Conservation (phyloP, 2,797 vertebrate species). For the Danio tinwini region DNA sequence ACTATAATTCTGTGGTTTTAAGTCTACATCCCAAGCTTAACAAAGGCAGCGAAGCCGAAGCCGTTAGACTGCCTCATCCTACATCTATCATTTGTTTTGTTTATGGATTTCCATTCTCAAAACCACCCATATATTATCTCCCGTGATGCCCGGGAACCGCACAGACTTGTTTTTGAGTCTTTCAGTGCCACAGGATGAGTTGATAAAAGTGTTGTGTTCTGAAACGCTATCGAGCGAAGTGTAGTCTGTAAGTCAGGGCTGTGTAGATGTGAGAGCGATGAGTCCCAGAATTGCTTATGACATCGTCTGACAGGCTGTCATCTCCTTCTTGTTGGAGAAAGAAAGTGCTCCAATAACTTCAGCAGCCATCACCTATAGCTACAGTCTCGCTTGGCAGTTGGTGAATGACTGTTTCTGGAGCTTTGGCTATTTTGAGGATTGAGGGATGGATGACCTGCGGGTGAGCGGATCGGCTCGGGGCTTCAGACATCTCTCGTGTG, state of each 20-base stretch:
- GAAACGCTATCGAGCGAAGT: not conserved
- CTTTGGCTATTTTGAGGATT: constrained; percentile 40
- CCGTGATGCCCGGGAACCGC: constrained; percentile 4
- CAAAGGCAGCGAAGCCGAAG: constrained; percentile 1
- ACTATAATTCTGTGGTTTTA: constrained; percentile 7
- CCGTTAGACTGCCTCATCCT: not conserved
- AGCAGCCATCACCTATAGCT: constrained; percentile 13
- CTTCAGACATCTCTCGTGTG: constrained; percentile 25
- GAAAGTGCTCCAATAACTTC: constrained; percentile 6
- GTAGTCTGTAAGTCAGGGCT: constrained; percentile 38
- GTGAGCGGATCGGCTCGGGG: not conserved
- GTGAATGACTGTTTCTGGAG: constrained; percentile 21
- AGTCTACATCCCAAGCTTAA: not conserved
- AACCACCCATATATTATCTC: constrained; percentile 36
- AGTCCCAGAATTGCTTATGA: constrained; percentile 44
- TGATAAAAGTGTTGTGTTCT: constrained; percentile 28
- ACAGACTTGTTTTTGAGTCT: constrained; percentile 30
- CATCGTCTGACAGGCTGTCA: constrained; percentile 45
- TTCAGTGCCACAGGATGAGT: constrained; percentile 15
- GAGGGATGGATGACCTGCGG: constrained; percentile 16
- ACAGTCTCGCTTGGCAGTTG: constrained; percentile 11
- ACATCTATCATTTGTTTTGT: constrained; percentile 5
- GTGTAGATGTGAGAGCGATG: constrained; percentile 31
- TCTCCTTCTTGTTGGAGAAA: constrained; percentile 25
- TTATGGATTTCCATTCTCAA: constrained; percentile 13